Evolutionary conservation across 2,888 invertebrate genomes (phyloP).

Genomic region (Epinotia nisella): DNA sequence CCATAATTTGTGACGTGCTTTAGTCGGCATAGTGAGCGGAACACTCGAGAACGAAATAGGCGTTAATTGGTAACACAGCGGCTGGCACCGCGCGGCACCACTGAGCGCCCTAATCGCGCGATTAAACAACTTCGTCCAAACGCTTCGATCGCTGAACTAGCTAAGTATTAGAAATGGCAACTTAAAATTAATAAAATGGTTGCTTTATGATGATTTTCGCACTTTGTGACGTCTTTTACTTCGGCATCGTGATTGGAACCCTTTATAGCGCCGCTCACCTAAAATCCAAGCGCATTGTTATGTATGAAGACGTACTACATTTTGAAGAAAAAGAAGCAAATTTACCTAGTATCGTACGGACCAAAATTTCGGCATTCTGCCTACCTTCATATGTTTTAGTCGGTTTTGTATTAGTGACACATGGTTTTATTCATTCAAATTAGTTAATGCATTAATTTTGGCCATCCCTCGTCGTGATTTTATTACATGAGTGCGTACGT

Average conservation of each 20-base stretch:
- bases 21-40: neutral
- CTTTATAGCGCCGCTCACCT: too few relatives aligned
- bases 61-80: slow-evolving; percentile 64
- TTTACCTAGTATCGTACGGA: too few relatives aligned
- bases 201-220: neutral
- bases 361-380: too few relatives aligned
- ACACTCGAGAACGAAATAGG: slow-evolving; percentile 51
- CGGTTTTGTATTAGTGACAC: too few relatives aligned
- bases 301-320: too few relatives aligned
- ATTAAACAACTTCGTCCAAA: slow-evolving; percentile 70
- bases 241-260: neutral
- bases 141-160: slow-evolving; percentile 46
- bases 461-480: too few relatives aligned
- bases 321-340: too few relatives aligned
- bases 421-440: too few relatives aligned
- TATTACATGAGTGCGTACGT: too few relatives aligned
- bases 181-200: neutral
- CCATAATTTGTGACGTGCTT: neutral
- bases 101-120: slow-evolving; percentile 61
- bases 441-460: too few relatives aligned
- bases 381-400: too few relatives aligned
- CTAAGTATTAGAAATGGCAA: slow-evolving; percentile 5
- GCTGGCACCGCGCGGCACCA: slow-evolving; percentile 66
- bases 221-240: neutral
- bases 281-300: too few relatives aligned